These are phyloP conservation scores for Phthorimaea operculella DNA, from an alignment of 1,140 invertebrate species.

Conservation along the genomic window DNA sequence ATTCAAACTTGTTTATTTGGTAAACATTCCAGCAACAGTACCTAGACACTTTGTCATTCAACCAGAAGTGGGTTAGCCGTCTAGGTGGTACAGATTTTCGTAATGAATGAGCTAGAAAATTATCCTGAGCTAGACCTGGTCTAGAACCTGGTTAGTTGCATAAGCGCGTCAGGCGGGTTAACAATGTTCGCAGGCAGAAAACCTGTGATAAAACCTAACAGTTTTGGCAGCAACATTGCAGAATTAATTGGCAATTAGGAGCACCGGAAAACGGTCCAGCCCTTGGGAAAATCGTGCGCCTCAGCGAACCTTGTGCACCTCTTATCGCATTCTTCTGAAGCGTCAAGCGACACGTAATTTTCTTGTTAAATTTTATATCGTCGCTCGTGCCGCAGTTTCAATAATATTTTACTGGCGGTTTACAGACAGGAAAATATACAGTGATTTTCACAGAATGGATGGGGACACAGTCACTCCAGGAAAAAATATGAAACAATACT, in stretches of 20 bases:
- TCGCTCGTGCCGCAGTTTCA: neutral
- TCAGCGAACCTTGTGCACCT: neutral
- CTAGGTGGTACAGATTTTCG: slow-evolving; percentile 1
- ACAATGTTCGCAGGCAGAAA: slow-evolving; percentile 11
- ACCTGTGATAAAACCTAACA: neutral
- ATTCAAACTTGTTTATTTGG: slow-evolving; percentile 1
- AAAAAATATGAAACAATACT: neutral
- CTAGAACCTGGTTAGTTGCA: slow-evolving; percentile 44
- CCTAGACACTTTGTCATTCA: neutral
- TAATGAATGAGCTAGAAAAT: slow-evolving; percentile 13
- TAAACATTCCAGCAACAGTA: slow-evolving; percentile 1
- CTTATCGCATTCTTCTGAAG: neutral
- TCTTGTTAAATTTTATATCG: neutral
- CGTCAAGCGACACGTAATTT: neutral
- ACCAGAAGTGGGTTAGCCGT: neutral
- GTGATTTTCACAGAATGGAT: neutral
- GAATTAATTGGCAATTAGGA: slow-evolving; percentile 38
- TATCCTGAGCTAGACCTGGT: slow-evolving; percentile 14
- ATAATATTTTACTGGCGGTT: neutral
- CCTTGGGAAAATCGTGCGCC: slow-evolving; percentile 13
- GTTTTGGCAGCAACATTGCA: slow-evolving; percentile 31
- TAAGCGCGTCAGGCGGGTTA: slow-evolving; percentile 39
- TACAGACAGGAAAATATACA: neutral
- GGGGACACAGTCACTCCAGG: neutral
- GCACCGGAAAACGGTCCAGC: slow-evolving; percentile 15